Conservation (phyloP, 1,140 invertebrate species). For the Camponotus vicinus region DNA sequence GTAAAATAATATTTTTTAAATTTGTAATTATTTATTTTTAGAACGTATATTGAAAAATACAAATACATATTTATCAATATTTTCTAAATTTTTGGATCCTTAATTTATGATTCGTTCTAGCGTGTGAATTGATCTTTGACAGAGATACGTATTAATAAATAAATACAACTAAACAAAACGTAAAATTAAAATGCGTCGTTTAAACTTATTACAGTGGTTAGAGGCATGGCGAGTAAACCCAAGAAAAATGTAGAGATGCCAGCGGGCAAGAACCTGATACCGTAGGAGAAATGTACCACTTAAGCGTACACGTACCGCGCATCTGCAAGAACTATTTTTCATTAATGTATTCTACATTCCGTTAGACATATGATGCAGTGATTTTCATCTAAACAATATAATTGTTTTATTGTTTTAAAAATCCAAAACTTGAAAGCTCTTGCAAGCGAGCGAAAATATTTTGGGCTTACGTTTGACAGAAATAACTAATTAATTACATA, state of each 20-base stretch:
- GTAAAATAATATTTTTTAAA: background rate
- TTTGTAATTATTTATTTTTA: background rate
- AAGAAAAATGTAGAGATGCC: slow-evolving; percentile 51
- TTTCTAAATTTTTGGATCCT: background rate
- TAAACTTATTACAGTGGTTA: slow-evolving; percentile 27
- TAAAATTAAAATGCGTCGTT: slow-evolving; percentile 25
- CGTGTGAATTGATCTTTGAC: background rate
- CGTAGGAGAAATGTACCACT: slow-evolving; percentile 59
- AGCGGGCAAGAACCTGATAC: slow-evolving; percentile 49
- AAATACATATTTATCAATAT: background rate
- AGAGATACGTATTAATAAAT: background rate
- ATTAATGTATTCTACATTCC: slow-evolving; percentile 46
- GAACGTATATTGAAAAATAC: background rate
- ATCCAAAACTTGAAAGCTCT: background rate
- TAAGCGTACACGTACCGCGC: slow-evolving; percentile 56
- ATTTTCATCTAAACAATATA: slow-evolving; percentile 26
- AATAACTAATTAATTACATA: background rate
- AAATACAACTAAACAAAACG: background rate
- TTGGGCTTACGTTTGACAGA: background rate
- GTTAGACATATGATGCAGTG: slow-evolving; percentile 3
- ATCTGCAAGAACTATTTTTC: slow-evolving; percentile 53
- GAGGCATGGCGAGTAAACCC: slow-evolving; percentile 30
- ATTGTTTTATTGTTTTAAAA: slow-evolving; percentile 17
- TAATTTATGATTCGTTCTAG: slow-evolving; percentile 2
- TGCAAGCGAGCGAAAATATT: background rate